These are phyloP conservation scores for Cheilosia grossa DNA, from an alignment of 2,888 invertebrate genomes.

Conservation along the genomic window DNA sequence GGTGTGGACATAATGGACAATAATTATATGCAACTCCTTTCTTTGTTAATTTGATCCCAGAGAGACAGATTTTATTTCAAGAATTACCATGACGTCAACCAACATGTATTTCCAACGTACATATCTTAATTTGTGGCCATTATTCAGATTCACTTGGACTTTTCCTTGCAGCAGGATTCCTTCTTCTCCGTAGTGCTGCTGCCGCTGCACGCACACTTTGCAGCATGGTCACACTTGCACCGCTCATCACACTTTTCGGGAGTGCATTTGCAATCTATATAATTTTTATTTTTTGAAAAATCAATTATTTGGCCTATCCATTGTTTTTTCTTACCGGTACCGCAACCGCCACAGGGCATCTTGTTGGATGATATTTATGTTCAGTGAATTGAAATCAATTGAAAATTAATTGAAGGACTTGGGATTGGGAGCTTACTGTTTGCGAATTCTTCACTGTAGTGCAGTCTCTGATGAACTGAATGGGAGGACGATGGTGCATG, in stretches of 20 bases:
- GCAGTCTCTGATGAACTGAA: slow-evolving; percentile 48
- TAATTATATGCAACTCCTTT: neutral
- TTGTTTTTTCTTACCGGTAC: slow-evolving; percentile 49
- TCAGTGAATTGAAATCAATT: slow-evolving; percentile 47
- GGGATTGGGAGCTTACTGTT: neutral
- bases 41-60: neutral
- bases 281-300: slow-evolving; percentile 32
- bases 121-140: slow-evolving; percentile 7
- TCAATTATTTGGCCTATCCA: neutral
- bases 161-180: slow-evolving; percentile 76
- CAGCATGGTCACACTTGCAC: slow-evolving; percentile 79
- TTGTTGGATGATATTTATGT: slow-evolving; percentile 36
- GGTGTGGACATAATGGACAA: neutral
- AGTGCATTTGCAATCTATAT: slow-evolving; percentile 81
- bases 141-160: slow-evolving; percentile 53
- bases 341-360: slow-evolving; percentile 72
- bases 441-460: slow-evolving; percentile 19
- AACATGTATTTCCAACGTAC: neutral
- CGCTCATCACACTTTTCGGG: slow-evolving; percentile 79
- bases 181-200: slow-evolving; percentile 73
- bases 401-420: slow-evolving; percentile 26
- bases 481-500: slow-evolving; percentile 11
- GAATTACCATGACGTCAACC: slow-evolving; percentile 19
- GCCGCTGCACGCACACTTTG: slow-evolving; percentile 76
- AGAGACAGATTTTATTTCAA: slow-evolving; percentile 22